Conservation (phyloP, 2,113 vertebrate species). For the Tonatia bakeri region DNA sequence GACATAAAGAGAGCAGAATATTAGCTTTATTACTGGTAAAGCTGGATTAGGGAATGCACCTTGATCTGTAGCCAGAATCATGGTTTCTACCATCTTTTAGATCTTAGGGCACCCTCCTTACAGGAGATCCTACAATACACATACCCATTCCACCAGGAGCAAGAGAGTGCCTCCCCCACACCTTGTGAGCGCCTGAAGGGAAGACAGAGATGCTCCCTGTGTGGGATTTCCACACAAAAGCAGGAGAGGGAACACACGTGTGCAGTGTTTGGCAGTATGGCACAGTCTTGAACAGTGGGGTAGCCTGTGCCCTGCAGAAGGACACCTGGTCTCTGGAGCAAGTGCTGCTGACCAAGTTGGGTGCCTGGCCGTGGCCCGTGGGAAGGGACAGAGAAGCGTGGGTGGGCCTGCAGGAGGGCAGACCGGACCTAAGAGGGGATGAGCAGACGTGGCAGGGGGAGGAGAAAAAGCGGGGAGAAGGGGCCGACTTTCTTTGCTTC, state of each 20-base stretch:
- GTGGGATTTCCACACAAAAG: not conserved
- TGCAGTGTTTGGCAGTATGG: not conserved
- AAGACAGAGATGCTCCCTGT: too few species aligned
- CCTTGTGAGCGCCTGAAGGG: not conserved
- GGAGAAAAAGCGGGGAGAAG: not conserved
- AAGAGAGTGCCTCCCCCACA: not conserved
- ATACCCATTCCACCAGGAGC: not conserved
- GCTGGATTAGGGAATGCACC: not conserved
- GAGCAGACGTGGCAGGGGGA: too few species aligned
- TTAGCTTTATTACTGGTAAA: not conserved
- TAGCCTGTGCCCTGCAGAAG: not conserved
- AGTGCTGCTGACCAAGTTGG: not conserved
- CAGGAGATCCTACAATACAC: not conserved
- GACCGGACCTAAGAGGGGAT: not conserved
- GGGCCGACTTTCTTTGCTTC: not conserved
- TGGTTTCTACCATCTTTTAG: not conserved
- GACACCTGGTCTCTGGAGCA: not conserved
- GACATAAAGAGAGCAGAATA: not conserved
- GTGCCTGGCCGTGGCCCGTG: too few species aligned
- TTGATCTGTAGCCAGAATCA: not conserved
- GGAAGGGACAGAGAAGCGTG: not conserved
- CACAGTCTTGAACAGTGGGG: not conserved
- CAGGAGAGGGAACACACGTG: fast-evolving
- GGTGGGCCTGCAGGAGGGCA: fast-evolving
- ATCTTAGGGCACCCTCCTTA: not conserved